These are phyloP conservation scores for Lerista edwardsae DNA, from an alignment of 2,797 vertebrate species.

Conservation along the genomic window DNA sequence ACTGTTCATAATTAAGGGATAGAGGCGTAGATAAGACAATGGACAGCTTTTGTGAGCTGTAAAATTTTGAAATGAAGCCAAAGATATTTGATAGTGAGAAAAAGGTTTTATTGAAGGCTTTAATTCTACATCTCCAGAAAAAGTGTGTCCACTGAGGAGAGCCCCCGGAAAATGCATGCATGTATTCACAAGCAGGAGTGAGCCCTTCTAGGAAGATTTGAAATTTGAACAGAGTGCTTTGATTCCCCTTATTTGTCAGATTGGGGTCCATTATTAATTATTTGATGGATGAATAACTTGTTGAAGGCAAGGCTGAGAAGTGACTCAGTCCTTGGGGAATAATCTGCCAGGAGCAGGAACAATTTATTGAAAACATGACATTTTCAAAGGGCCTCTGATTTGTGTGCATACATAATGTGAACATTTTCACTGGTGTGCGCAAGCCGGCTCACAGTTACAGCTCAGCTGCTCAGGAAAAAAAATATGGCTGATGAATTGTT, in stretches of 20 bases:
- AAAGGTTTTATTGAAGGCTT: slow-evolving; percentile 59
- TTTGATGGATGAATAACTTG: slow-evolving; percentile 51
- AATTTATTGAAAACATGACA: slow-evolving; percentile 34
- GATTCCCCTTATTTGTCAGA: slow-evolving; percentile 27
- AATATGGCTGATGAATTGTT: slow-evolving; percentile 20
- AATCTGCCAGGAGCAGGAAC: not conserved
- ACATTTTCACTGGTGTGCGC: slow-evolving; percentile 14
- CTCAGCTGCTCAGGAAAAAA: slow-evolving; percentile 8
- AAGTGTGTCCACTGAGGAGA: slow-evolving; percentile 28
- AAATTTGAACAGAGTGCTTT: slow-evolving; percentile 28
- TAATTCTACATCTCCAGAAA: slow-evolving; percentile 17
- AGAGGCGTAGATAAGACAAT: slow-evolving; percentile 63
- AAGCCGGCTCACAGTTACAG: not conserved
- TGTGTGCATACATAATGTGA: slow-evolving; percentile 52
- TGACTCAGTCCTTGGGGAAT: slow-evolving; percentile 43
- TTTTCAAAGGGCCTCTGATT: slow-evolving; percentile 62
- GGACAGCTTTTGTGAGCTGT: slow-evolving; percentile 70
- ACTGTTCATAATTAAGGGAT: slow-evolving; percentile 54
- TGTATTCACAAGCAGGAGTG: not conserved
- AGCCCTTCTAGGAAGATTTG: not conserved
- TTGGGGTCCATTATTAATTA: slow-evolving; percentile 36
- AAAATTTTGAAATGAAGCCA: slow-evolving; percentile 69
- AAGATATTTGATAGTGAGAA: slow-evolving; percentile 68
- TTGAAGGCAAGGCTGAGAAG: slow-evolving; percentile 45
- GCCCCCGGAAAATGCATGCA: not conserved